A percentile compares a stretch with the other conserved stretches of the same genome.
Conservation (phyloP, 92 coral and sea anemone genomes). For the Pocillopora meandrina region DNA sequence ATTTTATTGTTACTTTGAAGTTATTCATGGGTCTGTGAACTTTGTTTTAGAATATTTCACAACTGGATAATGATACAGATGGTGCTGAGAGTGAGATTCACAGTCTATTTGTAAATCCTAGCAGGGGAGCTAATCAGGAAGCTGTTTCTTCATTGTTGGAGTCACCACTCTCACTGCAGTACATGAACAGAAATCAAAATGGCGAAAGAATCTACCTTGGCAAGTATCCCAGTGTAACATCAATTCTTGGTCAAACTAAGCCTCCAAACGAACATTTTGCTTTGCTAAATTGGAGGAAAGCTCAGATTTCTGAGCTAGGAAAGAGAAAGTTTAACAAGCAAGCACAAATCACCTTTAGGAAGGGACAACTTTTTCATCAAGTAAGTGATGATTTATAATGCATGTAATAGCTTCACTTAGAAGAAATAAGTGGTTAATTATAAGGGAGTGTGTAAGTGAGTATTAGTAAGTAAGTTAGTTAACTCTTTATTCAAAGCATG, state of each 20-base stretch:
- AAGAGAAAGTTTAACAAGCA: conserved; percentile 66
- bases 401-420: too few relatives aligned
- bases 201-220: conserved; percentile 68
- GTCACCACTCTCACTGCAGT: conserved; percentile 36
- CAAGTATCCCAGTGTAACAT: conserved; percentile 76
- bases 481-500: too few relatives aligned
- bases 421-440: too few relatives aligned
- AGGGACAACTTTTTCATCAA: conserved; percentile 81
- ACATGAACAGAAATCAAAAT: background rate
- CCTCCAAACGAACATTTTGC: conserved; percentile 82
- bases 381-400: conserved; percentile 38
- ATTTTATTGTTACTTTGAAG: too few relatives aligned
- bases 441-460: too few relatives aligned
- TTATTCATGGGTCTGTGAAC: background rate
- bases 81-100: conserved; percentile 20
- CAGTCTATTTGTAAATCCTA: conserved; percentile 62
- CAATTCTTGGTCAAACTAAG: conserved; percentile 77
- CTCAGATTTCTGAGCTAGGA: conserved; percentile 79
- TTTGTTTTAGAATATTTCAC: conserved; percentile 18
- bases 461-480: too few relatives aligned
- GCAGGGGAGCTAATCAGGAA: conserved; percentile 38
- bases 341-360: conserved; percentile 50
- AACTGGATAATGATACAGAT: conserved; percentile 21
- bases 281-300: conserved; percentile 79
- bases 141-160: conserved; percentile 42